These are phyloP conservation scores for Scortum barcoo DNA, from an alignment of 2,113 vertebrate genomes.

Conservation along the genomic window DNA sequence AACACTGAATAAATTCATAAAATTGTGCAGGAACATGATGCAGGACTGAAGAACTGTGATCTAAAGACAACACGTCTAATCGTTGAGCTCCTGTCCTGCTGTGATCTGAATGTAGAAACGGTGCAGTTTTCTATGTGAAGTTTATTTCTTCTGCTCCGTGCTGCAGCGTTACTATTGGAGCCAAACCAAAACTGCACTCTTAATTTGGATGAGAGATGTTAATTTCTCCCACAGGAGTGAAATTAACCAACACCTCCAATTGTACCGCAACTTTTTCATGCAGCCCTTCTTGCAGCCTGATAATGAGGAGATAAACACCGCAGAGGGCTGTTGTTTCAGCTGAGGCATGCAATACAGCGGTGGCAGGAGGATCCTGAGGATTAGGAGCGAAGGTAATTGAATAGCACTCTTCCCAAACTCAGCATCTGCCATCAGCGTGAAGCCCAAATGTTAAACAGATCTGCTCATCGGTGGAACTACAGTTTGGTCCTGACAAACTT, in stretches of 20 bases:
- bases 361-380: conserved; percentile 26
- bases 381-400: conserved; percentile 21
- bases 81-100: too few relatives aligned
- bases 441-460: background rate
- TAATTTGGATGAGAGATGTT: conserved; percentile 27
- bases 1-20: too few relatives aligned
- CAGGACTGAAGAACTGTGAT: too few relatives aligned
- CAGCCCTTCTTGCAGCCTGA: background rate
- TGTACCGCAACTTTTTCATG: background rate
- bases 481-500: background rate
- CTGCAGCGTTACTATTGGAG: background rate
- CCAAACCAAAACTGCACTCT: conserved; percentile 22
- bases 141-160: background rate
- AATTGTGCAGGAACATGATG: too few relatives aligned
- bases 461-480: background rate
- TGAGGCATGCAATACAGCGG: conserved; percentile 12
- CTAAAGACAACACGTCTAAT: too few relatives aligned
- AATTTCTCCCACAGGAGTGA: conserved; percentile 33
- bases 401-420: conserved; percentile 1
- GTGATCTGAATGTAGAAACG: background rate
- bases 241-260: conserved; percentile 23
- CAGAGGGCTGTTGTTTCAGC: conserved; percentile 35
- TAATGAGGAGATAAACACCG: conserved; percentile 29
- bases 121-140: background rate
- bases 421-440: background rate